phyloP scores from a whole-genome alignment of 2,797 vertebrate genomes.

The Melanotaenia maccullochi region DNA sequence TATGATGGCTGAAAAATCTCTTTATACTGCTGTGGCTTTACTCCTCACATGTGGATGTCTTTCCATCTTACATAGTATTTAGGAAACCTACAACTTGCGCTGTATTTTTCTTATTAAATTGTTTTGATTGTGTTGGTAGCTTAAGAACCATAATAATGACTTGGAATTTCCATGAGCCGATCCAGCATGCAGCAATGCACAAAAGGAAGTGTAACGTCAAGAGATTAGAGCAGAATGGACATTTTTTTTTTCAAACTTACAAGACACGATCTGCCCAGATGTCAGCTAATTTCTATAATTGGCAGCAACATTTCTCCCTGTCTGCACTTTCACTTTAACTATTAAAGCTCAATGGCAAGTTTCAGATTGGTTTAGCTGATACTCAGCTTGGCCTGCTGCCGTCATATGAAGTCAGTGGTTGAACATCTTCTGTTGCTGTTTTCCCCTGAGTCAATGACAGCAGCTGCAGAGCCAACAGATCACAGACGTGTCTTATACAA shows the following conservation, averaged over 20 bases:
- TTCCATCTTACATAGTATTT: neutral
- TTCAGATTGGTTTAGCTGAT: constrained; percentile 30
- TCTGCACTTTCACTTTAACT: constrained; percentile 4
- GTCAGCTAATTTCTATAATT: constrained; percentile 21
- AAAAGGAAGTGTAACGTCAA: neutral
- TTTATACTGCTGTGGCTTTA: constrained; percentile 28
- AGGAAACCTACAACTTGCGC: neutral
- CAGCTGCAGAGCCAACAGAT: constrained; percentile 46
- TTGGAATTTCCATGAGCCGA: neutral
- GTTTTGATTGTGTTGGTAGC: constrained; percentile 1
- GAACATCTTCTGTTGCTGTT: constrained; percentile 24
- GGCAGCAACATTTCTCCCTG: neutral
- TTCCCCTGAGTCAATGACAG: constrained; percentile 54
- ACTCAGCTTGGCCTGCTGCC: constrained; percentile 20
- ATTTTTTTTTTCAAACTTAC: neutral
- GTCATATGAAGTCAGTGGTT: constrained; percentile 53
- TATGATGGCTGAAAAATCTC: constrained; percentile 59
- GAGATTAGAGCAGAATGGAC: neutral
- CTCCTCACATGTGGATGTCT: constrained; percentile 22
- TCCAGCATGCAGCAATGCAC: neutral
- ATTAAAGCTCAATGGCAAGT: neutral
- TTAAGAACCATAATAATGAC: neutral
- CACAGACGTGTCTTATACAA: constrained; percentile 12
- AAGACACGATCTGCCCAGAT: neutral
- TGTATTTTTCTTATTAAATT: neutral